These are phyloP conservation scores for Cantharis lateralis DNA, from an alignment of 2,888 invertebrate genomes.

Conservation along the genomic window DNA sequence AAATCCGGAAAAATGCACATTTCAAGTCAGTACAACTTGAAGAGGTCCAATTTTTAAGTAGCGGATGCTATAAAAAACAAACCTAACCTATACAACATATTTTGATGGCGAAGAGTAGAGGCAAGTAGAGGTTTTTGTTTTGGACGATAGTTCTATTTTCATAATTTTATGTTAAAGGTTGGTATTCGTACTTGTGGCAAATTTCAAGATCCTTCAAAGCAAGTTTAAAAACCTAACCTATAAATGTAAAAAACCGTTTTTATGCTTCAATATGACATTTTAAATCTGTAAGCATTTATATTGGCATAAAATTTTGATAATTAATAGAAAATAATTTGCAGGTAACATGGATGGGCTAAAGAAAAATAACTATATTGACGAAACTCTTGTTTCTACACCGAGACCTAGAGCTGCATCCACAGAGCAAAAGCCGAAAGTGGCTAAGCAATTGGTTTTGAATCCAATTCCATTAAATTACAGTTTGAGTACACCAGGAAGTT, in stretches of 20 bases:
- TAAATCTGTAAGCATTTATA: background rate
- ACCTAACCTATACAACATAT: background rate
- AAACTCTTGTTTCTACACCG: slow-evolving; percentile 44
- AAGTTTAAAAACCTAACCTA: background rate
- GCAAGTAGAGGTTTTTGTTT: too few relatives aligned
- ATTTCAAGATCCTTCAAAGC: background rate
- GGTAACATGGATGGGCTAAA: background rate
- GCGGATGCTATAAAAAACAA: background rate
- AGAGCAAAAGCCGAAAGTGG: slow-evolving; percentile 45
- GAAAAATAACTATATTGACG: slow-evolving; percentile 25
- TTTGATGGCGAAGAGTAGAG: too few relatives aligned
- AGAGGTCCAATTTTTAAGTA: background rate
- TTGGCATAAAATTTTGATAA: background rate
- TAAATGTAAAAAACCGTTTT: background rate
- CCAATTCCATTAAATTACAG: slow-evolving; percentile 5
- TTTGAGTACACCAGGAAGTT: slow-evolving; percentile 1
- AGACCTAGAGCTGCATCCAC: slow-evolving; percentile 56
- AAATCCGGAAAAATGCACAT: background rate
- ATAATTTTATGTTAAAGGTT: too few relatives aligned
- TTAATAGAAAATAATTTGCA: background rate
- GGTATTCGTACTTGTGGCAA: too few relatives aligned
- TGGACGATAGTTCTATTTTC: too few relatives aligned
- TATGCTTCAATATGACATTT: background rate
- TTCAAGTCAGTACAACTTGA: background rate
- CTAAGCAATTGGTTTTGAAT: slow-evolving; percentile 18